Conservation (phyloP, 2,797 vertebrate genomes). For the Poecile montanus region DNA sequence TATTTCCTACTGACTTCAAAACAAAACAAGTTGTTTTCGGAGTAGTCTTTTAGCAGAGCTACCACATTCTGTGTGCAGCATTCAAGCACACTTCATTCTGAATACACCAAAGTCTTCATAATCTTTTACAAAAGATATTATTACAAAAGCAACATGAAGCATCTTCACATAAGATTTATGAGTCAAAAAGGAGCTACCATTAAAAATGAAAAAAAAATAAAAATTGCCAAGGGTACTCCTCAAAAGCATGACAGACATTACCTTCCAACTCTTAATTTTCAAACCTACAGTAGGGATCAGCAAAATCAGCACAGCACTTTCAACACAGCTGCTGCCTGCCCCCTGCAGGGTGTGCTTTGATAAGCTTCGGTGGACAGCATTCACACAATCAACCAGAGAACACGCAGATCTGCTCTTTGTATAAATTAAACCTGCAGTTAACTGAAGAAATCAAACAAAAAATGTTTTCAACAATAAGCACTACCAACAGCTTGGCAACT, state of each 20-base stretch:
- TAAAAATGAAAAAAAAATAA: background rate
- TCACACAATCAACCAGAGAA: background rate
- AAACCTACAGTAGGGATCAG: background rate
- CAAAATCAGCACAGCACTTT: background rate
- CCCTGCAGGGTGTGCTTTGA: conserved; percentile 21
- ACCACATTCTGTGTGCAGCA: background rate
- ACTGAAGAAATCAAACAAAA: background rate
- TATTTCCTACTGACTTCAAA: background rate
- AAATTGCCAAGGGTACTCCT: background rate
- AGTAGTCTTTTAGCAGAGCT: background rate
- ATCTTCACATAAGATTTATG: background rate
- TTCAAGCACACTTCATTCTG: background rate
- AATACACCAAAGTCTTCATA: background rate
- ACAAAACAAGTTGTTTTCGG: background rate
- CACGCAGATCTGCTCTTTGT: background rate
- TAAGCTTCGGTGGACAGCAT: background rate
- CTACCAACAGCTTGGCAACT: background rate
- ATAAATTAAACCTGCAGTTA: background rate
- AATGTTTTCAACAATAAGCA: background rate
- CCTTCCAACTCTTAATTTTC: background rate
- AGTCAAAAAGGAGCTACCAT: background rate
- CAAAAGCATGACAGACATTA: background rate
- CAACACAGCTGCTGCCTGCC: background rate
- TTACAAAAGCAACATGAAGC: background rate
- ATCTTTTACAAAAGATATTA: background rate